A percentile compares a stretch with the other conserved stretches of the same genome.
Conservation (phyloP, 2,888 invertebrate species). For the Metacarcinus magister region DNA sequence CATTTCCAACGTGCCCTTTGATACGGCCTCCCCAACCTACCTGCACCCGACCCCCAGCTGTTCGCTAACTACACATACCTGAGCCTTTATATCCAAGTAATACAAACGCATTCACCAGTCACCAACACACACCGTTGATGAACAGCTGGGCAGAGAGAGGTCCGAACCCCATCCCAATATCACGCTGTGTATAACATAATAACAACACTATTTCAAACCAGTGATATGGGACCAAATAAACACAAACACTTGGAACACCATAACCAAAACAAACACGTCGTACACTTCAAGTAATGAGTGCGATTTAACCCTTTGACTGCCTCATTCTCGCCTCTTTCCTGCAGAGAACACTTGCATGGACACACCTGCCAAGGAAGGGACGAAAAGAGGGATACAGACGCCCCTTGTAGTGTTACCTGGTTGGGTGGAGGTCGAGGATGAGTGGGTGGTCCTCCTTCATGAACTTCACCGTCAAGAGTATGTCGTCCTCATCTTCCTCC, state of each 20-base stretch:
- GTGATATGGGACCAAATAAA: too few species aligned
- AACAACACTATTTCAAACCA: too few species aligned
- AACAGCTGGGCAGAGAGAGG: too few species aligned
- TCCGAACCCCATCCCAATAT: too few species aligned
- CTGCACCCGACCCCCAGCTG: too few species aligned
- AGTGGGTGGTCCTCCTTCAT: not conserved
- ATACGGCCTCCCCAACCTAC: too few species aligned
- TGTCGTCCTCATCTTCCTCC: not conserved
- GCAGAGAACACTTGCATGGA: not conserved
- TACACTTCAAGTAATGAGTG: not conserved
- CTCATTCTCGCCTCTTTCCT: not conserved
- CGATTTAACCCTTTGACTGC: not conserved
- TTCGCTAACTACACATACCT: too few species aligned
- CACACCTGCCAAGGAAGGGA: not conserved
- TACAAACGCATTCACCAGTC: too few species aligned
- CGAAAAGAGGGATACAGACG: not conserved
- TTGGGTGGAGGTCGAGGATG: slow-evolving; percentile 55
- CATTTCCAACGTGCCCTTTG: too few species aligned
- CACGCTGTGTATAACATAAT: too few species aligned
- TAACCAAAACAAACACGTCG: not conserved
- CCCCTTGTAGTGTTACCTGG: not conserved
- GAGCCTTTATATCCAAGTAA: too few species aligned
- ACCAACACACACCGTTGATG: too few species aligned
- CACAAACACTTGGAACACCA: not conserved
- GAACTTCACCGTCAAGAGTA: slow-evolving; percentile 12